A percentile compares a stretch with the other conserved stretches of the same genome.
phyloP scores from a whole-genome alignment of 1,140 invertebrate species.

The Megathymus violae region DNA sequence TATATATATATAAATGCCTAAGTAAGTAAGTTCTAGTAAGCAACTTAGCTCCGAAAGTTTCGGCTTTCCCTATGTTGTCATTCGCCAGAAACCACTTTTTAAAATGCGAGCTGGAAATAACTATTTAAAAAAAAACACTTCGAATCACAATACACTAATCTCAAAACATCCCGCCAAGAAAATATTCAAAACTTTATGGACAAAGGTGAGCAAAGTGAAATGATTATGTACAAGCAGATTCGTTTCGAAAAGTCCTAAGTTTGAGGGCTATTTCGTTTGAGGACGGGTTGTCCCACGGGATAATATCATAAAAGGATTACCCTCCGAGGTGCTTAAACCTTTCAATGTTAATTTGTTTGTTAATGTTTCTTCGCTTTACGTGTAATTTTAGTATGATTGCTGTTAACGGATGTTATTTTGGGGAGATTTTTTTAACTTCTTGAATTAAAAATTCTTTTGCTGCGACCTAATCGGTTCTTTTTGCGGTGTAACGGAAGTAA shows the following conservation, averaged over 20 bases:
- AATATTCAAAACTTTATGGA: conserved; percentile 16
- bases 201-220: conserved; percentile 11
- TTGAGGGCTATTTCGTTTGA: conserved; percentile 17
- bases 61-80: too few relatives aligned
- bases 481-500: too few relatives aligned
- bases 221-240: conserved; percentile 19
- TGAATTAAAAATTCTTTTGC: conserved; percentile 19
- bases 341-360: conserved; percentile 73
- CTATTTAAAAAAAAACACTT: too few relatives aligned
- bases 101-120: too few relatives aligned
- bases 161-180: background rate
- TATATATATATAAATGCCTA: too few relatives aligned
- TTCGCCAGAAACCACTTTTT: too few relatives aligned
- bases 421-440: conserved; percentile 27
- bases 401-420: conserved; percentile 38
- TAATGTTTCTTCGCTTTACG: conserved; percentile 64
- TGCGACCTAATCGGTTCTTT: too few relatives aligned
- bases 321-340: conserved; percentile 59
- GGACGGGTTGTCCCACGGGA: conserved; percentile 45
- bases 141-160: too few relatives aligned
- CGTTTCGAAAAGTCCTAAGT: conserved; percentile 14
- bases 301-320: conserved; percentile 71
- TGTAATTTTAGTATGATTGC: conserved; percentile 44
- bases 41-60: too few relatives aligned
- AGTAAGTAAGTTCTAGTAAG: too few relatives aligned